Percentiles rank a stretch among this genome's conserved stretches.
Conservation (phyloP, 2,113 vertebrate species). For the Nibea albiflora region DNA sequence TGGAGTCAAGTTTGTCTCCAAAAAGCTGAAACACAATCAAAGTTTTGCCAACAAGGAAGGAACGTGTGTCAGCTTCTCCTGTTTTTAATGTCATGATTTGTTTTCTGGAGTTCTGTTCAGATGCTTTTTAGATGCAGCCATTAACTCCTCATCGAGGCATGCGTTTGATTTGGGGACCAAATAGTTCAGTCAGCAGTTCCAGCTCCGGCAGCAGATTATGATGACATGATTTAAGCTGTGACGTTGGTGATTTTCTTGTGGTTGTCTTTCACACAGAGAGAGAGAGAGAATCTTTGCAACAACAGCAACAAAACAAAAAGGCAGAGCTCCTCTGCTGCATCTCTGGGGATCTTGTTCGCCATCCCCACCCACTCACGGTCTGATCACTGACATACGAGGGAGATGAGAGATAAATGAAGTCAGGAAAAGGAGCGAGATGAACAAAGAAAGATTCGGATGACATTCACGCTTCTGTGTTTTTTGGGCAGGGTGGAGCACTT, state of each 20-base stretch:
- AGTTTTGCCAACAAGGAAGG: too few relatives aligned
- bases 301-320: neutral
- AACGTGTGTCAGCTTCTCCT: too few relatives aligned
- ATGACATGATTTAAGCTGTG: constrained; percentile 28
- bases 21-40: neutral
- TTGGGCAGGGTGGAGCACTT: constrained; percentile 68
- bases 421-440: neutral
- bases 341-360: constrained; percentile 59
- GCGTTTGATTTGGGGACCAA: constrained; percentile 2
- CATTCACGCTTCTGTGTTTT: constrained; percentile 34
- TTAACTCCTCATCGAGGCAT: neutral
- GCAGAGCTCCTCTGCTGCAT: constrained; percentile 36
- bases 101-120: too few relatives aligned
- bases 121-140: neutral
- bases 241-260: constrained; percentile 45
- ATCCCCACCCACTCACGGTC: constrained; percentile 57
- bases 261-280: constrained; percentile 15
- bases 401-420: neutral
- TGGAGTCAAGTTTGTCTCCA: neutral
- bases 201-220: neutral
- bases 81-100: too few relatives aligned
- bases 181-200: constrained; percentile 7
- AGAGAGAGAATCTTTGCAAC: constrained; percentile 6
- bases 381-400: constrained; percentile 39
- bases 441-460: constrained; percentile 2